phyloP scores from a whole-genome alignment of 2,888 invertebrate genomes.

The Apotomis turbidana region DNA sequence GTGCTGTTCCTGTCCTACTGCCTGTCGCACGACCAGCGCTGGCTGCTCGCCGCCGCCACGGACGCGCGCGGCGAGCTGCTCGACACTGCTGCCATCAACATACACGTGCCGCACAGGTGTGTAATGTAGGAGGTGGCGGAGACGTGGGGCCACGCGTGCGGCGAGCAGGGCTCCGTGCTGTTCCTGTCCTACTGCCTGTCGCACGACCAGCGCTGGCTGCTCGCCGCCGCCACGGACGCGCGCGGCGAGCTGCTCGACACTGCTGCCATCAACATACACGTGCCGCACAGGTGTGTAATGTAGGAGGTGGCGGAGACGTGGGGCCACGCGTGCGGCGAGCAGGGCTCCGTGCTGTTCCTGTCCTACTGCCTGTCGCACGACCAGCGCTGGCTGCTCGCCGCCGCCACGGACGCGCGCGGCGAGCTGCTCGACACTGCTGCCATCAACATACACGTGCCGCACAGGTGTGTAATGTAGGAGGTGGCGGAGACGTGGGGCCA shows the following conservation, averaged over 20 bases:
- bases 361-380: slow-evolving; percentile 99
- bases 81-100: slow-evolving; percentile 97
- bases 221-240: slow-evolving; percentile 97
- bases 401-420: slow-evolving; percentile 97
- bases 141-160: slow-evolving; percentile 87
- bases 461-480: slow-evolving; percentile 86
- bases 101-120: slow-evolving; percentile 94
- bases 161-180: slow-evolving; percentile 91
- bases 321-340: slow-evolving; percentile 84
- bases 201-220: slow-evolving; percentile 97
- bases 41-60: slow-evolving; percentile 96
- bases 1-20: slow-evolving; percentile 98
- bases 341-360: slow-evolving; percentile 94
- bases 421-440: slow-evolving; percentile 96
- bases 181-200: slow-evolving; percentile 98
- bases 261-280: slow-evolving; percentile 96
- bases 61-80: slow-evolving; percentile 98
- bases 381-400: slow-evolving; percentile 97
- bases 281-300: slow-evolving; percentile 88
- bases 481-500: slow-evolving; percentile 91
- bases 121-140: slow-evolving; percentile 89
- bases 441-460: slow-evolving; percentile 98
- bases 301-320: slow-evolving; percentile 93
- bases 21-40: slow-evolving; percentile 98
- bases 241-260: slow-evolving; percentile 97